Evolutionary conservation across 2,113 vertebrate genomes (phyloP), one percentile per base, ranked within the genome.

Genomic region (Cynopterus brachyotis): DNA sequence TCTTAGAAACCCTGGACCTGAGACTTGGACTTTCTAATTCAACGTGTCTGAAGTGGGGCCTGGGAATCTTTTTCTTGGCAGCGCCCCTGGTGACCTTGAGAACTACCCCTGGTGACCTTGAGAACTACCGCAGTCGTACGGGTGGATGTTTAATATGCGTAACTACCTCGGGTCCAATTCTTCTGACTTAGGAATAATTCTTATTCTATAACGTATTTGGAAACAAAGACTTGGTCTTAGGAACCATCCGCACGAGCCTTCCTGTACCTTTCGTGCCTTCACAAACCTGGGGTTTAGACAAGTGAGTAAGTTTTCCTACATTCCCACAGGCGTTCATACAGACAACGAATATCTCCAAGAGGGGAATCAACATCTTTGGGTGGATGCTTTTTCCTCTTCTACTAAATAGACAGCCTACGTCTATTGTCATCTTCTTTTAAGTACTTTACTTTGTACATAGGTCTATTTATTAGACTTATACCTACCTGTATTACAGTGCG

Each of bases 131-230:
- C 2, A 57, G 67, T 60, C 26, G 9, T 97, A 45, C 19, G 76
- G 64, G 66, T 67, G 28, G 70, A 47, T 95, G 91, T 75, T 85
- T 89, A 96, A 96, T 66, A 84, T 66, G 67, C 53, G 85, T 85
- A 80, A 89, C 84, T 89, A 73, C 70, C 84, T 85, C 83, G 66
- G 42, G 47, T 66, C 70, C 59, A 85, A 89, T 40, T 62, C 75
- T 55, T 78, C 53, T 85, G 82, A 81, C 72, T 76, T 81, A 81
- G 59, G 79, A 89, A 95, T 94, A 86, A 95, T 89, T 97, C 87
- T 92, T 85, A n/a, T 19, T n/a, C 64, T 22, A 60, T 9, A 70
- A n/a, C 24, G 17, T 53, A 60, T 66, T 86, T 85, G 53, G 73
- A 96, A 95, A 96, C 55, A 95, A 80, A 91, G 83, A 2, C 30